Evolutionary conservation across 2,113 vertebrate species (phyloP).

Genomic region (Balaenoptera acutorostrata): DNA sequence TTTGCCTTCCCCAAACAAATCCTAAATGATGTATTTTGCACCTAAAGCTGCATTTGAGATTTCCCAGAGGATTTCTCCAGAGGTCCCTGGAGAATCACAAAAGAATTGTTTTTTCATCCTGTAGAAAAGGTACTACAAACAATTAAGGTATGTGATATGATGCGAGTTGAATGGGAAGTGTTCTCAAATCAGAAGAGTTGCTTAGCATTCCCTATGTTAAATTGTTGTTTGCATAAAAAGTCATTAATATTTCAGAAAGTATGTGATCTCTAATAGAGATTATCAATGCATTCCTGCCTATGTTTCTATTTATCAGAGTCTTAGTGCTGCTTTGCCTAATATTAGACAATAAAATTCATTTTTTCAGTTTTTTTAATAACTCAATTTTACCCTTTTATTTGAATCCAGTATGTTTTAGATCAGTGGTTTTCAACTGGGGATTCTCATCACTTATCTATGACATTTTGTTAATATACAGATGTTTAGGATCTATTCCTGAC

Average conservation of each 20-base stretch:
- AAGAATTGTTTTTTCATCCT: neutral
- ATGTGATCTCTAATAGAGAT: neutral
- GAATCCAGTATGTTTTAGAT: neutral
- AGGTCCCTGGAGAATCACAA: neutral
- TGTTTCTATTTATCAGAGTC: neutral
- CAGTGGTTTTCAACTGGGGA: neutral
- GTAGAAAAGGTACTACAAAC: neutral
- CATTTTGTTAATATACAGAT: neutral
- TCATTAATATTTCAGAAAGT: neutral
- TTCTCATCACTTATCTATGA: neutral
- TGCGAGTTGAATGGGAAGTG: neutral
- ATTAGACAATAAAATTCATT: neutral
- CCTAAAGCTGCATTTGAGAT: neutral
- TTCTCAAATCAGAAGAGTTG: neutral
- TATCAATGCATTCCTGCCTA: neutral
- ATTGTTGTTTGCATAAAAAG: neutral
- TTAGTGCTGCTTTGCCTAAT: neutral
- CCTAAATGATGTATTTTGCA: neutral
- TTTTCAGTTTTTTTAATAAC: neutral
- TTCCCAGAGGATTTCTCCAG: neutral
- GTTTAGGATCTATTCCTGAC: neutral
- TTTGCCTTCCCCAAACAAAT: neutral
- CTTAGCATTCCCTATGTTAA: neutral
- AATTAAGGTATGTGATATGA: neutral
- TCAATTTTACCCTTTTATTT: neutral